Evolutionary conservation across 2,888 invertebrate genomes (phyloP).

Genomic region (Cataglyphis altisquamis): DNA sequence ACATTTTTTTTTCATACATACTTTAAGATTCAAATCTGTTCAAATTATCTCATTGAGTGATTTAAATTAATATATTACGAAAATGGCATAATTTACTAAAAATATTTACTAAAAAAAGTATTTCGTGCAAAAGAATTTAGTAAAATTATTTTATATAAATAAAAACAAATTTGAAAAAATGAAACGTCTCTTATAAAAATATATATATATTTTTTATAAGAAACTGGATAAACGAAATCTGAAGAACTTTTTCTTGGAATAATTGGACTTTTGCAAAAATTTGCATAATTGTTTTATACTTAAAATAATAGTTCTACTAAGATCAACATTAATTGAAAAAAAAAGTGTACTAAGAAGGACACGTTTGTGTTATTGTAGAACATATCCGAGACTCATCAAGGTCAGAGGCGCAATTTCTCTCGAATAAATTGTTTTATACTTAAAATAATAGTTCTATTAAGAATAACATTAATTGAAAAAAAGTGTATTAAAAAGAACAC

Average conservation of each 20-base stretch:
- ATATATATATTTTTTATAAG: neutral
- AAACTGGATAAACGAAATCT: neutral
- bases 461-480: neutral
- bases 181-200: neutral
- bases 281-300: neutral
- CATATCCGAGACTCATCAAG: conserved; percentile 3
- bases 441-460: neutral
- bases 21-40: neutral
- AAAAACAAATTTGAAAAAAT: neutral
- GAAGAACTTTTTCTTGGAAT: neutral
- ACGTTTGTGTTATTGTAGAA: neutral
- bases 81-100: neutral
- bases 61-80: neutral
- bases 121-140: neutral
- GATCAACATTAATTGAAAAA: neutral
- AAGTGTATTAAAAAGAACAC: neutral
- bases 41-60: neutral
- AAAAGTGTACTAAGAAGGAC: neutral
- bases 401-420: neutral
- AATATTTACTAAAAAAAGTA: neutral
- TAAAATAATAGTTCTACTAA: neutral
- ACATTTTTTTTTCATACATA: neutral
- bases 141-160: neutral
- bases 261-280: neutral
- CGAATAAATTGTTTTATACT: no score